These are phyloP conservation scores for Anthrax anthrax DNA, from an alignment of 2,888 invertebrate species.

Conservation along the genomic window DNA sequence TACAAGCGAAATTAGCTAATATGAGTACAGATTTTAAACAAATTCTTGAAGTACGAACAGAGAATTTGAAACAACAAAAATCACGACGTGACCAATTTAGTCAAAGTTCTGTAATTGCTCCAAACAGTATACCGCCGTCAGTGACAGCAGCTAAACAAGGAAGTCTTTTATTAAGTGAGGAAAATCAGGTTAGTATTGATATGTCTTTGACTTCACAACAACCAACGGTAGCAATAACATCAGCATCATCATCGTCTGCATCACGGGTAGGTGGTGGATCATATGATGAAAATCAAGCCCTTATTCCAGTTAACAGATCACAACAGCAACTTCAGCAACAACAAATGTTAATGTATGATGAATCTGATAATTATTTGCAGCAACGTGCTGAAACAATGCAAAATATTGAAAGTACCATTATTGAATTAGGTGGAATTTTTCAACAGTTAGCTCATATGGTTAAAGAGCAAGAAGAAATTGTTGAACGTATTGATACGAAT, in stretches of 20 bases:
- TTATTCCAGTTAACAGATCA: slow-evolving; percentile 15
- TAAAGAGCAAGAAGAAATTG: slow-evolving; percentile 71
- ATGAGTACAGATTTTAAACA: slow-evolving; percentile 98
- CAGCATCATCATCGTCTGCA: too few species aligned
- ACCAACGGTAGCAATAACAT: too few species aligned
- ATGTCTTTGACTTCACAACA: slow-evolving; percentile 44
- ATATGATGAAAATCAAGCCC: slow-evolving; percentile 9
- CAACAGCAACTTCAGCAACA: slow-evolving; percentile 36
- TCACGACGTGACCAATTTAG: slow-evolving; percentile 69
- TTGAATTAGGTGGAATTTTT: slow-evolving; percentile 97
- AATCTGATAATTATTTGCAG: slow-evolving; percentile 79
- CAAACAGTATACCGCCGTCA: slow-evolving; percentile 44
- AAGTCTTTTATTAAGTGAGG: slow-evolving; percentile 30
- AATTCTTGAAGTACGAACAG: slow-evolving; percentile 92
- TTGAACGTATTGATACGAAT: slow-evolving; percentile 93
- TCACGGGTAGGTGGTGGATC: too few species aligned
- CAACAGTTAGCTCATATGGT: slow-evolving; percentile 94
- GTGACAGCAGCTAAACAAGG: slow-evolving; percentile 38
- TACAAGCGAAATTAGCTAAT: slow-evolving; percentile 86
- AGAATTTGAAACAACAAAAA: slow-evolving; percentile 94
- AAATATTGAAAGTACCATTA: slow-evolving; percentile 96
- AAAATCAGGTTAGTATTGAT: slow-evolving; percentile 71
- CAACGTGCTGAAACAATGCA: slow-evolving; percentile 97
- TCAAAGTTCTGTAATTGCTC: slow-evolving; percentile 42
- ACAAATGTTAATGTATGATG: slow-evolving; percentile 65